Evolutionary conservation across 2,113 vertebrate species (phyloP).

Genomic region (Corythoichthys intestinalis): DNA sequence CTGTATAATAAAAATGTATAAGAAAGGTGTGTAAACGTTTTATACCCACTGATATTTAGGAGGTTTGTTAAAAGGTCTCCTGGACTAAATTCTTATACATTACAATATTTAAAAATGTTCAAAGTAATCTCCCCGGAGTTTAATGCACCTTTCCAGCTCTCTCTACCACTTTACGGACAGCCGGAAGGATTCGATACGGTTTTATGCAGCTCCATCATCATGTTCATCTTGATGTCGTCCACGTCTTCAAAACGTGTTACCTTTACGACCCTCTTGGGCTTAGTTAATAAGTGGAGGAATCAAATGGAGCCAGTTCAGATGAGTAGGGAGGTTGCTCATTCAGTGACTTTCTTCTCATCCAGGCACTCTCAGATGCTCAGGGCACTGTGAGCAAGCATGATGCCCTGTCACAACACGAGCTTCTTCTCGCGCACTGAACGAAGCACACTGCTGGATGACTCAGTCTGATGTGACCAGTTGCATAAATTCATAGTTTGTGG

Average conservation of each 20-base stretch:
- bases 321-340: background rate
- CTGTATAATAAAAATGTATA: too few relatives aligned
- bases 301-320: background rate
- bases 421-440: background rate
- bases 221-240: background rate
- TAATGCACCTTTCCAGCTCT: background rate
- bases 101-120: background rate
- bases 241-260: background rate
- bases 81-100: too few relatives aligned
- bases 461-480: too few relatives aligned
- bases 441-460: background rate
- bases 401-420: background rate
- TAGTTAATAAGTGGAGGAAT: background rate
- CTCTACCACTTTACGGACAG: background rate
- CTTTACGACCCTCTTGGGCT: background rate
- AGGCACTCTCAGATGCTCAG: background rate
- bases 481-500: background rate
- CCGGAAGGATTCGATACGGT: background rate
- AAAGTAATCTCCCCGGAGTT: background rate
- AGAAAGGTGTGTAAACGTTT: too few relatives aligned
- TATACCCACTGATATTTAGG: too few relatives aligned
- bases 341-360: background rate
- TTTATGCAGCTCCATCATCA: background rate
- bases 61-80: too few relatives aligned
- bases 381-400: background rate